phyloP scores from a whole-genome alignment of 1,140 invertebrate genomes.

The Latrodectus geometricus region DNA sequence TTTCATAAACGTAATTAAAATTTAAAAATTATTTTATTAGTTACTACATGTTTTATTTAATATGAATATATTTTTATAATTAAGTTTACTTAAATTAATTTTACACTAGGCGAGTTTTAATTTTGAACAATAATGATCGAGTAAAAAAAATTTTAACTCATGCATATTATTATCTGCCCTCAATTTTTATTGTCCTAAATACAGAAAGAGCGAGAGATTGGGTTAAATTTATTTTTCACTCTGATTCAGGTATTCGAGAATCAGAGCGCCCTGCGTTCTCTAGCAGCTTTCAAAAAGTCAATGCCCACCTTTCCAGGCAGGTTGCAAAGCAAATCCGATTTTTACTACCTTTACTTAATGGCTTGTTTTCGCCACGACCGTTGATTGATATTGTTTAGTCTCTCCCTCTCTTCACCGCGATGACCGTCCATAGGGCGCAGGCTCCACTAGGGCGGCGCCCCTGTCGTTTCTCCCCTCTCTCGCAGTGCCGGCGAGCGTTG shows the following conservation, averaged over 20 bases:
- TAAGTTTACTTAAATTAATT: too few species aligned
- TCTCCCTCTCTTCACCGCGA: not conserved
- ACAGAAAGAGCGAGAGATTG: too few species aligned
- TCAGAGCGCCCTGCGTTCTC: not conserved
- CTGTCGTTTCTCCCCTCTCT: not conserved
- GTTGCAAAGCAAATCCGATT: constrained; percentile 20
- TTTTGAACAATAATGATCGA: too few species aligned
- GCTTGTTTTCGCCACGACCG: constrained; percentile 16
- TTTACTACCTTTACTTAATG: constrained; percentile 45
- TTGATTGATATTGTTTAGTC: constrained; percentile 31
- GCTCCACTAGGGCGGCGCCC: constrained; percentile 41
- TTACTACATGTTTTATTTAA: too few species aligned
- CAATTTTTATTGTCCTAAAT: too few species aligned
- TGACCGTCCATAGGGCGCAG: constrained; percentile 18
- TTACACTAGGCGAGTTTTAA: too few species aligned
- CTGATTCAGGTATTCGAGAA: not conserved
- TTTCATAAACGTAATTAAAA: too few species aligned
- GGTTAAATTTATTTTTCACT: too few species aligned
- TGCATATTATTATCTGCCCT: too few species aligned
- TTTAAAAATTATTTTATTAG: too few species aligned
- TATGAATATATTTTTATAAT: too few species aligned
- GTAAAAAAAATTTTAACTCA: too few species aligned
- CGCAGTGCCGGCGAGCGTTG: not conserved
- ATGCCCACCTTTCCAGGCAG: not conserved
- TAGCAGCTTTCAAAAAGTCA: not conserved